Percentiles rank a stretch among this genome's conserved stretches.
These are phyloP conservation scores for Lagopus leucura DNA, from an alignment of 2,113 vertebrate species.

Conservation along the genomic window DNA sequence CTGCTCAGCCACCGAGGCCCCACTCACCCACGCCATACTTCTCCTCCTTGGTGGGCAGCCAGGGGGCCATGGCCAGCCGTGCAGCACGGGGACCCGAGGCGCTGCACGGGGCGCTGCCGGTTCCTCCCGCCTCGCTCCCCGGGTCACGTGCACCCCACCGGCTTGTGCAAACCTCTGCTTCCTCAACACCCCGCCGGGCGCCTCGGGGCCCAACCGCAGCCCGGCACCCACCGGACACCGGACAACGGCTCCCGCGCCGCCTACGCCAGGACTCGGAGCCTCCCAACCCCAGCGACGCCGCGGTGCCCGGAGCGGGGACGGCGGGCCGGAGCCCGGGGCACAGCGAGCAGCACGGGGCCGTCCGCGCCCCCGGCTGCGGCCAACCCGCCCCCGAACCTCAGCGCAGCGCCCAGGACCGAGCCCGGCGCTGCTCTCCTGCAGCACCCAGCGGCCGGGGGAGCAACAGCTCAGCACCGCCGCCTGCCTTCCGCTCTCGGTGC, in stretches of 20 bases:
- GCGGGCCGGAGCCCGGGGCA: fast-evolving
- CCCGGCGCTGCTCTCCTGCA: no score
- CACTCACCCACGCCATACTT: conserved; percentile 64
- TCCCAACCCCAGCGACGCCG: fast-evolving
- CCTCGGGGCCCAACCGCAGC: fast-evolving
- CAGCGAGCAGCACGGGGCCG: fast-evolving
- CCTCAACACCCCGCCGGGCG: fast-evolving
- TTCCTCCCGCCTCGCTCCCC: background rate
- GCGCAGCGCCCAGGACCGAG: no score
- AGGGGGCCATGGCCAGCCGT: conserved; percentile 15
- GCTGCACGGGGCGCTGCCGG: background rate
- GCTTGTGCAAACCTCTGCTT: conserved; percentile 47
- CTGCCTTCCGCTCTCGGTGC: no score
- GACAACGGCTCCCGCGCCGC: fast-evolving
- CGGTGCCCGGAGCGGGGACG: fast-evolving
- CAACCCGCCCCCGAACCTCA: no score
- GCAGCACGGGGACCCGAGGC: fast-evolving
- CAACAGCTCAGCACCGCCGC: no score
- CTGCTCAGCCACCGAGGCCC: fast-evolving
- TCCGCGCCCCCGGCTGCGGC: no score
- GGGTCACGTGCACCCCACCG: conserved; percentile 10
- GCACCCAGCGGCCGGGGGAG: no score
- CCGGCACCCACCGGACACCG: fast-evolving
- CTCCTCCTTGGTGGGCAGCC: conserved; percentile 60
- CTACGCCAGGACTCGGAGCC: fast-evolving